These are phyloP conservation scores for Pyrgilauda ruficollis DNA, from an alignment of 2,113 vertebrate species.

Conservation along the genomic window DNA sequence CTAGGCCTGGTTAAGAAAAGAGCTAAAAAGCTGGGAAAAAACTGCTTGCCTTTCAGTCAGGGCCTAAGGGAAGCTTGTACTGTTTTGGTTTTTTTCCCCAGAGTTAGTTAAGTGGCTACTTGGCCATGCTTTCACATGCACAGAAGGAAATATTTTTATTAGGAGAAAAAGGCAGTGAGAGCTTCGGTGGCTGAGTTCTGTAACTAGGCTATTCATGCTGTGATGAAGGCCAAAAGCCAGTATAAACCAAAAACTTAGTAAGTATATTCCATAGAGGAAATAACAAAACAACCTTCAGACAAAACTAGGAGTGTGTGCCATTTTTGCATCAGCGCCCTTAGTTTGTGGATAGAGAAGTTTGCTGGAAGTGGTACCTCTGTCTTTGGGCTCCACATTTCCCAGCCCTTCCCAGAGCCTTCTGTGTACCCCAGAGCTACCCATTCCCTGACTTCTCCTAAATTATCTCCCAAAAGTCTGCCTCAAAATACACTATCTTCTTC, in stretches of 20 bases:
- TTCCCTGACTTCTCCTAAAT: background rate
- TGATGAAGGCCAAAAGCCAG: slow-evolving; percentile 24
- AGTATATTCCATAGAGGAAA: background rate
- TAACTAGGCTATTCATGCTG: background rate
- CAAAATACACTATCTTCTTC: background rate
- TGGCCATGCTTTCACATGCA: background rate
- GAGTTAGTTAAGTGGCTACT: slow-evolving; percentile 20
- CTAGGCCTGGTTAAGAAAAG: background rate
- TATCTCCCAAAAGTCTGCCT: background rate
- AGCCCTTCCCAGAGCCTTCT: background rate
- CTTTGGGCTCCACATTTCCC: background rate
- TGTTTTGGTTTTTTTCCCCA: background rate
- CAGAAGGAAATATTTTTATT: slow-evolving; percentile 19
- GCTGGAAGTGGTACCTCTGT: background rate
- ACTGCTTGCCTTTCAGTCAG: background rate
- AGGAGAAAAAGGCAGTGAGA: slow-evolving; percentile 1
- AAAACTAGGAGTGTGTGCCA: background rate
- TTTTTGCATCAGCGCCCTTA: background rate
- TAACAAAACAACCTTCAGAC: background rate
- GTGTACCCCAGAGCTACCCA: background rate
- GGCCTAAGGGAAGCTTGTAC: background rate
- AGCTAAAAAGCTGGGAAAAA: background rate
- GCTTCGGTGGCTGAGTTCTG: background rate
- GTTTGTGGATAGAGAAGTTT: background rate
- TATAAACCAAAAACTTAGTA: background rate